Evolutionary conservation across 2,797 vertebrate genomes (phyloP).

Genomic region (Babyrousa celebensis): DNA sequence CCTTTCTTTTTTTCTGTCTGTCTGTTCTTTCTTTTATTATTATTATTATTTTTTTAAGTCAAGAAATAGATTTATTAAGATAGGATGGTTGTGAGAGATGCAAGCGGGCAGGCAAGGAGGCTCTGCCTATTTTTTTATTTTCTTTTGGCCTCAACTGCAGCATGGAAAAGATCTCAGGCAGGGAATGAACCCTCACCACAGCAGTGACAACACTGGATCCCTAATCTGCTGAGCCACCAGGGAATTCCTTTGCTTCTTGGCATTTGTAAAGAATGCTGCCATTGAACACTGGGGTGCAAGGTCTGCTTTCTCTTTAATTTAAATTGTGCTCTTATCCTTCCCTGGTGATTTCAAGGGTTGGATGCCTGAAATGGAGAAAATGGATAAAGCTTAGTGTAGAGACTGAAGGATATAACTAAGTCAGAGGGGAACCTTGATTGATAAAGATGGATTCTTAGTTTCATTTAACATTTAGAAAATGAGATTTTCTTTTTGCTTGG

Average conservation of each 20-base stretch:
- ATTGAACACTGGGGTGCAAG: background rate
- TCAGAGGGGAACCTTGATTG: background rate
- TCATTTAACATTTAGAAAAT: background rate
- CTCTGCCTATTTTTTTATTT: too few species aligned
- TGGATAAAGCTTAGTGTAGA: background rate
- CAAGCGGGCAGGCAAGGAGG: too few species aligned
- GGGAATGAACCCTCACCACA: too few species aligned
- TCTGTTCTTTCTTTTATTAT: too few species aligned
- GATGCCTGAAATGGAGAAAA: background rate
- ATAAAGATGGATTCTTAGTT: background rate
- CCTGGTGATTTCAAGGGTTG: background rate
- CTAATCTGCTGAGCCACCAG: too few species aligned
- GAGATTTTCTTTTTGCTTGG: background rate
- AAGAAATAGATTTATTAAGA: too few species aligned
- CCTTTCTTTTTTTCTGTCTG: background rate
- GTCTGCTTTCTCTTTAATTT: background rate
- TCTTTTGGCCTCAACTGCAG: too few species aligned
- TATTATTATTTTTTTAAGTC: too few species aligned
- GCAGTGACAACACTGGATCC: too few species aligned
- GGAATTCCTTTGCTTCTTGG: too few species aligned
- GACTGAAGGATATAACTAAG: background rate
- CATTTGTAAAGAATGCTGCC: background rate
- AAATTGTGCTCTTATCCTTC: background rate
- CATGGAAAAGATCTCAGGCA: too few species aligned
- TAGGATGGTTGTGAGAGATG: too few species aligned